Conservation (phyloP, 2,113 vertebrate genomes). For the Synchiropus splendidus region DNA sequence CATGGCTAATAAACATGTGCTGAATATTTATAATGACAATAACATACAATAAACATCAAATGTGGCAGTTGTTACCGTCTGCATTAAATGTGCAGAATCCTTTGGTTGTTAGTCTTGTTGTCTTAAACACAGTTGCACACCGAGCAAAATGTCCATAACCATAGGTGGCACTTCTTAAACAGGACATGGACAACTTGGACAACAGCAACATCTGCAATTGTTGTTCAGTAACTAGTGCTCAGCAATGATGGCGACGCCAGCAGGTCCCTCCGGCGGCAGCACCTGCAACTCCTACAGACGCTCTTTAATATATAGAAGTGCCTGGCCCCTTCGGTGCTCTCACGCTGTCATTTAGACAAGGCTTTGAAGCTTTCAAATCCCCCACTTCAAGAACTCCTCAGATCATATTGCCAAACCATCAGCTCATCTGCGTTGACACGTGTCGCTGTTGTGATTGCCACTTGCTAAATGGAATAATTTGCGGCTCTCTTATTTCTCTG, state of each 20-base stretch:
- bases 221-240: too few relatives aligned
- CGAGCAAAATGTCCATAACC: too few relatives aligned
- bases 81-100: too few relatives aligned
- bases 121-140: too few relatives aligned
- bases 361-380: conserved; percentile 36
- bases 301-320: conserved; percentile 32
- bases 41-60: too few relatives aligned
- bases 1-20: too few relatives aligned
- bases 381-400: conserved; percentile 34
- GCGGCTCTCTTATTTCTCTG: conserved; percentile 4
- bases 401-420: conserved; percentile 43
- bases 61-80: too few relatives aligned
- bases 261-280: conserved; percentile 18
- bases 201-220: too few relatives aligned
- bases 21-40: too few relatives aligned
- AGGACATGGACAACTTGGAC: too few relatives aligned
- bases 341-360: conserved; percentile 27
- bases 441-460: conserved; percentile 52
- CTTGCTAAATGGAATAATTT: conserved; percentile 44
- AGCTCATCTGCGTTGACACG: conserved; percentile 45
- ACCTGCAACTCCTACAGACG: conserved; percentile 22
- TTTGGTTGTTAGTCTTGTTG: too few relatives aligned
- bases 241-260: conserved; percentile 5
- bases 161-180: too few relatives aligned
- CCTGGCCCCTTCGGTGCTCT: conserved; percentile 17